Evolutionary conservation across 2,888 invertebrate species (phyloP), one percentile per base, ranked within the genome.

Genomic region (Himalopsyche tibetana): DNA sequence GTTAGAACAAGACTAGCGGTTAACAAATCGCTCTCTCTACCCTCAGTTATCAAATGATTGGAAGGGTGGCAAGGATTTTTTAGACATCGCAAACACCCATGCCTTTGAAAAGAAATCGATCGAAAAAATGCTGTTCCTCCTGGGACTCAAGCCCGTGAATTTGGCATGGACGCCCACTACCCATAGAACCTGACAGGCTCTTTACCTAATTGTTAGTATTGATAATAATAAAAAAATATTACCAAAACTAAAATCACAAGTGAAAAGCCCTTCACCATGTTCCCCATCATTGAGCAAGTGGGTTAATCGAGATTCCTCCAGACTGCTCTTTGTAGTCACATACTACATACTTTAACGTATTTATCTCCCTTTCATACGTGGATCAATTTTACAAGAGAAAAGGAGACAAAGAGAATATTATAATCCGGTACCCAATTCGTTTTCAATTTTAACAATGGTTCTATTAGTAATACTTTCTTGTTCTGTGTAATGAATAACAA

Each of bases 231-330:
- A n/a, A 63, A 56, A 63, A 63, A 8, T 63, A 19, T 63, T 63
- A 63, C 9, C 19, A 81, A 42, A 81, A 45, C 42, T 15, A n/a
- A 80, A 38, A 81, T 40, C 63, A 83, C 83, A 80, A 51, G 55
- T 74, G 85, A 55, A 84, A 83, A 84, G 8, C 80, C 69, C 81
- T 63, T 63, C 38, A 56, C 83, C 63, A 83, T 81, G 82, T 83
- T 87, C 82, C 79, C 83, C 84, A 82, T 86, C 86, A 83, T 85
- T 82, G 87, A 79, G 56, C 83, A 87, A 86, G 83, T 87, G 80
- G 87, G 87, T 84, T 87, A 87, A 86, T 84, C 84, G 87, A 82
- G 82, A 55, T 69, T 83, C 45, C 80, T 63, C 80, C 79, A 28
- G 51, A 79, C 79, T 55, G 51, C 40, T 82, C 55, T 45, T 55